phyloP scores from a whole-genome alignment of 2,797 vertebrate genomes.

The Gymnodraco acuticeps region DNA sequence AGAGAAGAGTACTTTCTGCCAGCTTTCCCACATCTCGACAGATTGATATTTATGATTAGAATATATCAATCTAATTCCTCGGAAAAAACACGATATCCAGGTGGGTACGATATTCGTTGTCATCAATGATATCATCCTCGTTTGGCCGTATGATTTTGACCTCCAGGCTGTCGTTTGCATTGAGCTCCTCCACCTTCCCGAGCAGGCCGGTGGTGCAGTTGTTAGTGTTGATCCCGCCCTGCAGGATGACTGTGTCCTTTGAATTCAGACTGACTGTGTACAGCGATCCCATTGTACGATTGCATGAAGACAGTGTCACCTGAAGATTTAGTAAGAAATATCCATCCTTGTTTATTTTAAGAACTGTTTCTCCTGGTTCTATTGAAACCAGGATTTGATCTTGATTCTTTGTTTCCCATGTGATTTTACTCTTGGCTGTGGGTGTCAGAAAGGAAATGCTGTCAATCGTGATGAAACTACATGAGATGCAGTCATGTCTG shows the following conservation, averaged over 20 bases:
- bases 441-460: conserved; percentile 18
- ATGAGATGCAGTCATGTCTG: not conserved
- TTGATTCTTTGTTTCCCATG: accelerated
- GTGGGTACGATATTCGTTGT: conserved; percentile 16
- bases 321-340: conserved; percentile 76
- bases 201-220: conserved; percentile 68
- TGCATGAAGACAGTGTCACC: conserved; percentile 33
- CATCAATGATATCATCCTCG: accelerated
- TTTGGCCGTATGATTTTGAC: not conserved
- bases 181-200: conserved; percentile 17
- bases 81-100: conserved; percentile 69
- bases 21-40: conserved; percentile 7
- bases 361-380: accelerated
- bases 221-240: not conserved
- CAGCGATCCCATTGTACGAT: accelerated
- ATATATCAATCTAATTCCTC: not conserved
- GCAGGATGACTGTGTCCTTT: accelerated
- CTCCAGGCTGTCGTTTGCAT: accelerated
- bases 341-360: conserved; percentile 52
- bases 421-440: accelerated
- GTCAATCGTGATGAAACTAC: not conserved
- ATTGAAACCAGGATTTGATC: accelerated
- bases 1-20: not conserved
- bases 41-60: not conserved
- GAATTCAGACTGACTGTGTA: not conserved